Conservation (phyloP, 2,797 vertebrate genomes). For the Rhabdomys pumilio region DNA sequence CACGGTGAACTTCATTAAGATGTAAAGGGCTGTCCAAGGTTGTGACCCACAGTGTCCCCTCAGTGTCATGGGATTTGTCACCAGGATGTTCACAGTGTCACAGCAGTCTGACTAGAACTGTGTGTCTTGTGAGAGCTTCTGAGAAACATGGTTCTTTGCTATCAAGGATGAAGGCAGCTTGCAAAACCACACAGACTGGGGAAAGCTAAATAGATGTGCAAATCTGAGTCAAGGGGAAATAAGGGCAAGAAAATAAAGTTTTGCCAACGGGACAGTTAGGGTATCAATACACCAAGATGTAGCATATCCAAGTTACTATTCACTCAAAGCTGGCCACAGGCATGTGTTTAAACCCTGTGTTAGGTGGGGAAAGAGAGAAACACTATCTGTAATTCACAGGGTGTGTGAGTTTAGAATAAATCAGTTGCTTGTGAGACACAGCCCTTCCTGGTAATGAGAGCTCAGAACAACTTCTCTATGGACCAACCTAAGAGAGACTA, state of each 20-base stretch:
- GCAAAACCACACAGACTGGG: slow-evolving; percentile 52
- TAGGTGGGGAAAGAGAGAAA: not conserved
- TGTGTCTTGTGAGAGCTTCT: not conserved
- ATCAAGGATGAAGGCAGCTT: not conserved
- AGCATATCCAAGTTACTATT: not conserved
- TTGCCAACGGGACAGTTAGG: slow-evolving; percentile 17
- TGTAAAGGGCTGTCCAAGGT: not conserved
- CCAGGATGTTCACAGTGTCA: not conserved
- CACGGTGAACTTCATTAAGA: not conserved
- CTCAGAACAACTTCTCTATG: slow-evolving; percentile 9
- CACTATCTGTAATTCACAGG: not conserved
- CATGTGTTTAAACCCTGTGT: slow-evolving; percentile 39
- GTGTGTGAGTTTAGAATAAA: slow-evolving; percentile 38
- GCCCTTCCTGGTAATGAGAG: not conserved
- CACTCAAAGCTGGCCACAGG: not conserved
- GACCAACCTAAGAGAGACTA: not conserved
- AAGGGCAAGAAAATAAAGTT: slow-evolving; percentile 69
- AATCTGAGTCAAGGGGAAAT: slow-evolving; percentile 29
- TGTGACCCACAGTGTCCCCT: not conserved
- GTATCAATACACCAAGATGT: slow-evolving; percentile 26
- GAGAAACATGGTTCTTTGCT: not conserved
- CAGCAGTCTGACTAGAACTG: not conserved
- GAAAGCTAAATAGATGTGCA: slow-evolving; percentile 52
- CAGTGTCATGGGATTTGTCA: not conserved
- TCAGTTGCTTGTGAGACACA: not conserved